Conservation (phyloP, 2,797 vertebrate genomes). For the Coilia nasus region DNA sequence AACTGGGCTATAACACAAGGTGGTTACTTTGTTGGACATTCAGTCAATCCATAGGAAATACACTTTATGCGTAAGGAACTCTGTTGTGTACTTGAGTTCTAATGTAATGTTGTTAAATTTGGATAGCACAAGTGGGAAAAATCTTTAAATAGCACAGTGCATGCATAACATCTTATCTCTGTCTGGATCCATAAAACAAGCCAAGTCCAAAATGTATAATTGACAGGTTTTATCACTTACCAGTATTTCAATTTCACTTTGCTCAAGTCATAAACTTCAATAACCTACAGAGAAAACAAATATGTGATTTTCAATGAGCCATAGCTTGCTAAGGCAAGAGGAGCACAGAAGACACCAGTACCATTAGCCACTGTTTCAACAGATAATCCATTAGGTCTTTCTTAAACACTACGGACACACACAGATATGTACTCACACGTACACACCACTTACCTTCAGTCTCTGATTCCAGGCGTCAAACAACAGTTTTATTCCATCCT, state of each 20-base stretch:
- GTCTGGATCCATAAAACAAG: not conserved
- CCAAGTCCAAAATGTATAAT: not conserved
- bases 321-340: not conserved
- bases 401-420: too few relatives aligned
- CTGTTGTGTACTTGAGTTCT: too few relatives aligned
- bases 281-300: slow-evolving; percentile 79
- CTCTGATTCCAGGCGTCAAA: slow-evolving; percentile 99
- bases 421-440: not conserved
- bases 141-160: too few relatives aligned
- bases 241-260: slow-evolving; percentile 99
- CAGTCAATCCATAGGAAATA: too few relatives aligned
- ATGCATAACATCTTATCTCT: not conserved
- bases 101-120: not conserved
- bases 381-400: not conserved
- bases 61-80: too few relatives aligned
- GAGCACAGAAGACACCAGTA: not conserved
- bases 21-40: too few relatives aligned
- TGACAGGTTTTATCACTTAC: slow-evolving; percentile 75
- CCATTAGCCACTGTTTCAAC: not conserved
- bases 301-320: not conserved
- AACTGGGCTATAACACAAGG: too few relatives aligned
- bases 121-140: not conserved
- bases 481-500: slow-evolving; percentile 99
- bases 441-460: slow-evolving; percentile 86
- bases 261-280: slow-evolving; percentile 98